Percentiles rank a stretch among this genome's conserved stretches.
These are phyloP conservation scores for Metellina segmentata DNA, from an alignment of 2,888 invertebrate genomes.

Conservation along the genomic window DNA sequence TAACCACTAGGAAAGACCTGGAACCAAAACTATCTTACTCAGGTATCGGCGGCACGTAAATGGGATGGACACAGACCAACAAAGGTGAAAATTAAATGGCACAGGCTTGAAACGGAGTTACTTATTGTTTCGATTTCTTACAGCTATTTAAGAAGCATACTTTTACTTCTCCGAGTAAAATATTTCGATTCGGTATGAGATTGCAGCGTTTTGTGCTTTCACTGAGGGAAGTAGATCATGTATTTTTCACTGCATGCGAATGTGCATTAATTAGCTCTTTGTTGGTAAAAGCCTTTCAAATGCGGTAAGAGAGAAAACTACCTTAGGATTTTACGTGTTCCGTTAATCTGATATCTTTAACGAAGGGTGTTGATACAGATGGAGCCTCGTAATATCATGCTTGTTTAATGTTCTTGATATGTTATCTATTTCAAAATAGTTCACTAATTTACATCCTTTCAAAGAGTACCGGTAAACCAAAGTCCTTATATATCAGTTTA, in stretches of 20 bases:
- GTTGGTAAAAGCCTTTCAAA: neutral
- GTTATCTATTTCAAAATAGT: too few species aligned
- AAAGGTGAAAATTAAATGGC: constrained; percentile 18
- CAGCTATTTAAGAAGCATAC: neutral
- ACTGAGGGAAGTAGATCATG: neutral
- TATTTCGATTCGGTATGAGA: neutral
- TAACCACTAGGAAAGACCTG: constrained; percentile 15
- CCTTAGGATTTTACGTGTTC: neutral
- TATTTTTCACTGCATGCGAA: neutral
- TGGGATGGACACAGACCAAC: neutral
- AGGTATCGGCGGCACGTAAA: constrained; percentile 1
- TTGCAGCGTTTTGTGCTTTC: neutral
- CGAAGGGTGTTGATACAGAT: too few species aligned
- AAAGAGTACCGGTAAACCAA: too few species aligned
- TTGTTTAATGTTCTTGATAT: too few species aligned
- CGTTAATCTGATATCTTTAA: too few species aligned
- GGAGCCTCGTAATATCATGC: too few species aligned
- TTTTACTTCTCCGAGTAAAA: constrained; percentile 1
- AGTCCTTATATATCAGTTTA: too few species aligned
- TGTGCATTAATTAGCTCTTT: neutral
- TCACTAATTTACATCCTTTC: too few species aligned
- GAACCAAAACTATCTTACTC: neutral
- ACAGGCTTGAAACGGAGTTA: neutral
- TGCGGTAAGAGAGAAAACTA: neutral
- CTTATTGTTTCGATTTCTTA: neutral